A percentile compares a stretch with the other conserved stretches of the same genome.
Conservation (phyloP, 2,113 vertebrate genomes). For the Acanthisitta chloris region DNA sequence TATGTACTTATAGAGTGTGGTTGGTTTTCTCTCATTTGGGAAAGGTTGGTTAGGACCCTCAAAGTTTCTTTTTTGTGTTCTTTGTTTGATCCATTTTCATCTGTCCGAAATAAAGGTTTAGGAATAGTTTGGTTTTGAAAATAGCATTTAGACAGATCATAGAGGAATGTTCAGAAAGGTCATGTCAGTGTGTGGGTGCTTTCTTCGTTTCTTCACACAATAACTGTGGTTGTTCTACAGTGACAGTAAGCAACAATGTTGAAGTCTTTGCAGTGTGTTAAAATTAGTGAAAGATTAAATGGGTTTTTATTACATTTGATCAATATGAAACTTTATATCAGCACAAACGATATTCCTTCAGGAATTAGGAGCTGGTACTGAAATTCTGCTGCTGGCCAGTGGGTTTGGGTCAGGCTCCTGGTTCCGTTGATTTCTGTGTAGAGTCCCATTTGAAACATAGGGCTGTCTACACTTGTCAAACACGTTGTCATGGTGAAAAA, state of each 20-base stretch:
- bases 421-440: neutral
- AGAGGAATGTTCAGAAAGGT: neutral
- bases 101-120: neutral
- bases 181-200: neutral
- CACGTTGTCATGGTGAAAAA: neutral
- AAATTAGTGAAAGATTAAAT: neutral
- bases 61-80: neutral
- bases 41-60: neutral
- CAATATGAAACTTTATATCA: neutral
- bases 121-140: neutral
- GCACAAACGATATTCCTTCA: neutral
- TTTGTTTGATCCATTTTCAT: neutral
- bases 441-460: neutral
- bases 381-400: neutral
- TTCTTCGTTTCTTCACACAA: neutral
- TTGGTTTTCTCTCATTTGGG: neutral
- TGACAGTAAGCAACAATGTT: neutral
- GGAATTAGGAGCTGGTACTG: neutral
- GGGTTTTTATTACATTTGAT: neutral
- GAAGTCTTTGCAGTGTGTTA: neutral
- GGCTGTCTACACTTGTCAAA: neutral
- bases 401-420: neutral
- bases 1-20: neutral
- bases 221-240: neutral
- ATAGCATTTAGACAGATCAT: neutral